Percentiles rank a stretch among this genome's conserved stretches.
Conservation (phyloP, 2,888 invertebrate species). For the Phlogophora meticulosa region DNA sequence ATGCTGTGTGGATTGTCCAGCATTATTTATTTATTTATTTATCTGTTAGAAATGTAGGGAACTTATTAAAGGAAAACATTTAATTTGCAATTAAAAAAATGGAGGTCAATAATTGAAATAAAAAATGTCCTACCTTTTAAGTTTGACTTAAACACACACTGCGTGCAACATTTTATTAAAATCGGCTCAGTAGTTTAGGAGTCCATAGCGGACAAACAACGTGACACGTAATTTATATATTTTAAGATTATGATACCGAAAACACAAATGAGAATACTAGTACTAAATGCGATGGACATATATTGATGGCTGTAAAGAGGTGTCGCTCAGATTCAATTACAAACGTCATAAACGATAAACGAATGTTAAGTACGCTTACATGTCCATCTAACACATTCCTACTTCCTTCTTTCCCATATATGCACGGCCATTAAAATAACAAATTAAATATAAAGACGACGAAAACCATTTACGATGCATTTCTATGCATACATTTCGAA, state of each 20-base stretch:
- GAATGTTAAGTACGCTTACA: slow-evolving; percentile 1
- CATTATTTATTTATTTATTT: too few species aligned
- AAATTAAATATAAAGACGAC: slow-evolving; percentile 50
- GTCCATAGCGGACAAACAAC: too few species aligned
- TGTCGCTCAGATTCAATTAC: slow-evolving; percentile 7
- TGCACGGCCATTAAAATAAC: slow-evolving; percentile 35
- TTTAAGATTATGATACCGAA: not conserved
- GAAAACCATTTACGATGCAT: slow-evolving; percentile 48
- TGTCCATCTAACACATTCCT: slow-evolving; percentile 10
- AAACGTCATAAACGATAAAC: not conserved
- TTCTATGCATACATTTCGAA: slow-evolving; percentile 68
- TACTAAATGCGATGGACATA: not conserved
- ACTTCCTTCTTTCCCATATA: slow-evolving; percentile 32
- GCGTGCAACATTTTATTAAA: too few species aligned
- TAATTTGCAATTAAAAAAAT: too few species aligned
- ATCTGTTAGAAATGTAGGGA: too few species aligned
- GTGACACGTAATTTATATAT: too few species aligned
- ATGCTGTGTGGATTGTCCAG: too few species aligned
- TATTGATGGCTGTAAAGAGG: not conserved
- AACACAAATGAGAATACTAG: not conserved
- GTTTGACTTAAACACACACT: too few species aligned
- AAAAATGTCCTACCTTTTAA: too few species aligned
- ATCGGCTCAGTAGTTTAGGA: too few species aligned
- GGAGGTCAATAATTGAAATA: too few species aligned
- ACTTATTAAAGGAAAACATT: too few species aligned